phyloP scores from a whole-genome alignment of 2,113 vertebrate genomes.

The Mugil cephalus region DNA sequence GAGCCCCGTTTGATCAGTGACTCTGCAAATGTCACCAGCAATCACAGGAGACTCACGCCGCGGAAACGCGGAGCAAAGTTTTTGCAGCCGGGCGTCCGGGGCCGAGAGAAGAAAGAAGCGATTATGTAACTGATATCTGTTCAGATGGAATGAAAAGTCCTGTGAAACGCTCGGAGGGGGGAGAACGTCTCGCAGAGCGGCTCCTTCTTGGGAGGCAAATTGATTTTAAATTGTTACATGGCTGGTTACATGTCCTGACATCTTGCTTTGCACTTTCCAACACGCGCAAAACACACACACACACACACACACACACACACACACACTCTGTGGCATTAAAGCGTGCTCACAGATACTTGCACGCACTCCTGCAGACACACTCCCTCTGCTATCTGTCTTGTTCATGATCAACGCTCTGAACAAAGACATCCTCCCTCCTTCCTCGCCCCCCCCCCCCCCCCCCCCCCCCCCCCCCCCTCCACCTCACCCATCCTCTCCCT shows the following conservation, averaged over 20 bases:
- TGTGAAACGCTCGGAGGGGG: constrained; percentile 57
- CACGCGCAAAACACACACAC: constrained; percentile 27
- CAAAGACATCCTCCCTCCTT: constrained; percentile 80
- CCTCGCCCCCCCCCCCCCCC: constrained; percentile 21
- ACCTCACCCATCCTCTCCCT: constrained; percentile 31
- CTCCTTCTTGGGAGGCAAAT: constrained; percentile 83
- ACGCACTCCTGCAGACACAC: constrained; percentile 51
- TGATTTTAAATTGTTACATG: constrained; percentile 86
- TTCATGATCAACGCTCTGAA: constrained; percentile 79
- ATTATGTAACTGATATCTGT: constrained; percentile 69
- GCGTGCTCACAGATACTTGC: constrained; percentile 31
- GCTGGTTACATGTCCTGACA: constrained; percentile 83
- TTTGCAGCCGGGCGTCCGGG: constrained; percentile 39
- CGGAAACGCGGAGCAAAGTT: constrained; percentile 51
- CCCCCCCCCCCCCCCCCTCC: constrained; percentile 38
- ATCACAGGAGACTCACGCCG: constrained; percentile 27
- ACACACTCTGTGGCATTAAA: constrained; percentile 36
- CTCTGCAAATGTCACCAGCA: constrained; percentile 61
- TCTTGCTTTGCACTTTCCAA: constrained; percentile 64
- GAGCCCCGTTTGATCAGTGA: constrained; percentile 53
- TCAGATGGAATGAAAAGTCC: constrained; percentile 62
- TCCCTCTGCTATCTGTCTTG: constrained; percentile 79
- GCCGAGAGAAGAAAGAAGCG: constrained; percentile 23
- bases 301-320: constrained; percentile 24
- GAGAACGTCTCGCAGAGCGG: constrained; percentile 59